Conservation (phyloP, 2,888 invertebrate species). For the Coecobrya sp. region DNA sequence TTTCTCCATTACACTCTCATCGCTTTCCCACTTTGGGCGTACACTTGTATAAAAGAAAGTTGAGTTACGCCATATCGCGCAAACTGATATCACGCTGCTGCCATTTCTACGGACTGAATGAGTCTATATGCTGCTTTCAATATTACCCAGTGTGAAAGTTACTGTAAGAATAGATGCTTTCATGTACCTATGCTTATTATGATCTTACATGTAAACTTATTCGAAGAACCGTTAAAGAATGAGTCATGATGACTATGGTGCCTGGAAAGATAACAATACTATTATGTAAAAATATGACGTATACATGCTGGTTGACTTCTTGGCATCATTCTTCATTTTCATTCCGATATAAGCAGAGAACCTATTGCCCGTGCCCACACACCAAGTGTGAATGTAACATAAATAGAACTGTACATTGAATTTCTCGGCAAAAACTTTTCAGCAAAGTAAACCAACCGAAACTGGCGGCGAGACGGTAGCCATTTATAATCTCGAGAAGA, state of each 20-base stretch:
- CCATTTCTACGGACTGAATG: too few relatives aligned
- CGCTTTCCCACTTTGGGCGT: not conserved
- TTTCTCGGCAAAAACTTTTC: not conserved
- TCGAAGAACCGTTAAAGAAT: not conserved
- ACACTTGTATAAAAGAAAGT: not conserved
- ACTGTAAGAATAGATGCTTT: not conserved
- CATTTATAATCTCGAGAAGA: slow-evolving; percentile 20
- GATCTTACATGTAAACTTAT: not conserved
- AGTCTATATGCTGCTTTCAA: not conserved
- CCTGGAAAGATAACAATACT: slow-evolving; percentile 11
- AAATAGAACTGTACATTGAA: not conserved
- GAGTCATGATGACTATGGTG: not conserved
- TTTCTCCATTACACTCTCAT: not conserved
- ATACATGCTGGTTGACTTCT: slow-evolving; percentile 1
- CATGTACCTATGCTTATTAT: not conserved
- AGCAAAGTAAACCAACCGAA: slow-evolving; percentile 24
- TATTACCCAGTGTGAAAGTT: not conserved
- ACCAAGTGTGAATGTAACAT: not conserved
- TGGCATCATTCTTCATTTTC: slow-evolving; percentile 24
- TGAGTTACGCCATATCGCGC: not conserved
- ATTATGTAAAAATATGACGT: not conserved
- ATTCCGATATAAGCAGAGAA: not conserved
- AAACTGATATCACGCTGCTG: not conserved
- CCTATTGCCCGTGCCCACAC: not conserved
- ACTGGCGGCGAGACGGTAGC: not conserved